Evolutionary conservation across 2,113 vertebrate species (phyloP), one percentile per base, ranked within the genome.

Genomic region (Paramisgurnus dabryanus): DNA sequence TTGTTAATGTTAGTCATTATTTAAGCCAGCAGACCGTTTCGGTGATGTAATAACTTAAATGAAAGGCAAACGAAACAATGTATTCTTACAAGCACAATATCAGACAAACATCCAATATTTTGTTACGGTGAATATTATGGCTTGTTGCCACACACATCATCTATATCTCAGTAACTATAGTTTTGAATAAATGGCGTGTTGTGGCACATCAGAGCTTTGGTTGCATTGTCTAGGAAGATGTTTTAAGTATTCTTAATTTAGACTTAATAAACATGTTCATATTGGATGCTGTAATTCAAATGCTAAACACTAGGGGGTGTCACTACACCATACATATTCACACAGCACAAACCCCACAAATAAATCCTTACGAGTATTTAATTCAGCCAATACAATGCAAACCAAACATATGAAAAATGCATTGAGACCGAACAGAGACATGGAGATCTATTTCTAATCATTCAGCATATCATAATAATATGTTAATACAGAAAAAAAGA

Each of bases 301-400:
- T 0, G 18, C 10, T 0, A 0, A 4, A 79, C 95, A 75, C 91
- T 76, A 90, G 93, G 75, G 90, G 93, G 87, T 6, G 67, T 65
- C 79, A 70, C 76, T 67, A 18, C 9, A 85, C 74, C 15, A 53
- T 6, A 65, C 17, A 53, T 22, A 80, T 70, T 45, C 68, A 61
- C 43, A 67, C 70, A 73, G 67, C 27, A 27, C 17, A 15, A 40
- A 64, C 6, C 43, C 7, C 5, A 75, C 72, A 63, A 7, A 58
- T 58, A 6, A 58, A n/a, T 18, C 6, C 55, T 7, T 4, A 15
- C 3, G 11, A 63, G 2, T 27, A 34, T 7, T 63, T 63, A 39
- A 39, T 27, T 49, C 40, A 64, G 22, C 58, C 43, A 47, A 49
- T 49, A 49, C 43, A 64, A 75, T 64, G 55, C 27, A 77, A 66